Conservation (phyloP, 2,113 vertebrate species). For the Lamprologus lemairii region DNA sequence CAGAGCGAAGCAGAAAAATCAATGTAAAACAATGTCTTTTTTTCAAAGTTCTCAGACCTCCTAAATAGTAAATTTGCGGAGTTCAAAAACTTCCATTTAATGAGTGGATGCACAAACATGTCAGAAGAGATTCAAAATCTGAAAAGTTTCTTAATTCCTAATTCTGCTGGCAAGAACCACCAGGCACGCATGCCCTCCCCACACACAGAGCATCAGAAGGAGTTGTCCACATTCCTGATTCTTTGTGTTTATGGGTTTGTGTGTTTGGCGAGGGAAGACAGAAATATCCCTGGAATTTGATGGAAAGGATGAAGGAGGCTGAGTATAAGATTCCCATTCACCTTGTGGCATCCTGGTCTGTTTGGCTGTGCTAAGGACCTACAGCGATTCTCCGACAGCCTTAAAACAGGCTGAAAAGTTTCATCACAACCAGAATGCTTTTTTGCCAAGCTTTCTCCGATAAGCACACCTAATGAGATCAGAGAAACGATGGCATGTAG, state of each 20-base stretch:
- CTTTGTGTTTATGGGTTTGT: slow-evolving; percentile 14
- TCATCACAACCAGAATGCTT: background rate
- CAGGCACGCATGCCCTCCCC: background rate
- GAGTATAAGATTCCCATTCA: slow-evolving; percentile 8
- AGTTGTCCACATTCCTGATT: slow-evolving; percentile 27
- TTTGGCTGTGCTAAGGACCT: background rate
- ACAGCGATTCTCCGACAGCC: background rate
- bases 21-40: background rate
- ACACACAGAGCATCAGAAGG: background rate
- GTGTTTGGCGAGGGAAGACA: background rate
- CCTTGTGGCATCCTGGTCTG: background rate
- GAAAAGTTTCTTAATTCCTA: background rate
- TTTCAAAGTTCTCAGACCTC: background rate
- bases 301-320: slow-evolving; percentile 8
- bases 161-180: background rate
- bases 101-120: background rate
- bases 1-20: background rate
- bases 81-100: background rate
- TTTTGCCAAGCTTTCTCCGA: background rate
- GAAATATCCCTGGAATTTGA: slow-evolving; percentile 52
- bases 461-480: background rate
- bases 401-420: background rate
- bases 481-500: background rate
- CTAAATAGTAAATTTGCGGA: background rate
- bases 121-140: background rate